Evolutionary conservation across 1,140 invertebrate genomes (phyloP), one percentile per base, ranked within the genome.

Genomic region (Solenopsis invicta): DNA sequence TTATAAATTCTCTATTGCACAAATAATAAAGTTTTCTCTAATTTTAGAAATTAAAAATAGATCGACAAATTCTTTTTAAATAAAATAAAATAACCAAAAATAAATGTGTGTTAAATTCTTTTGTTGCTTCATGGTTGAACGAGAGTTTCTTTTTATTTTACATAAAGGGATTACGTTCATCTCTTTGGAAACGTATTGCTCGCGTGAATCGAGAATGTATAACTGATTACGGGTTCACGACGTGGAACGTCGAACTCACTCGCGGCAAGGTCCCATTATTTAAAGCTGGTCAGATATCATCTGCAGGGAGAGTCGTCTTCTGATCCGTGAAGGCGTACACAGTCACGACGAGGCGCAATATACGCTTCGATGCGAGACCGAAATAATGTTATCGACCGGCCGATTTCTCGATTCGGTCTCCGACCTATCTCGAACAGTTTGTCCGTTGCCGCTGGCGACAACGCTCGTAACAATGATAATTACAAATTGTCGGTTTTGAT

Each of bases 231-330:
- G 41, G 54, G 69, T 75, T 84, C 69, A 61, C 69, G 54, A 75
- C 56, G 41, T 84, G 69, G 80, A 84, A 84, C 69, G 69, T 84
- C 80, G 80, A 84, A 84, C 69, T 84, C 80, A 74, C 80, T 84
- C 80, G 80, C 41, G 75, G 69, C 80, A 84, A 84, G 69, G 80
- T 84, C 80, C 69, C 80, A 84, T 84, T 82, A 82, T 82, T 82
- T 84, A 84, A 84, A 84, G 69, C 80, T 61, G 62, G 69, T 59
- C 69, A 84, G 80, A 84, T 84, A 84, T 84, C 69, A 84, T 84
- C 80, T 84, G 54, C 71, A n/a, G 64, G 54, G 69, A 61, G 80
- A 84, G 80, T 84, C 80, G 69, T 84, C 80, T 75, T 74, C 71
- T 48, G 76, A 66, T 78, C 78, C 78, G 66, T 45, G 54, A 84